Evolutionary conservation across 2,888 invertebrate species (phyloP).

Genomic region (Nomada flava): DNA sequence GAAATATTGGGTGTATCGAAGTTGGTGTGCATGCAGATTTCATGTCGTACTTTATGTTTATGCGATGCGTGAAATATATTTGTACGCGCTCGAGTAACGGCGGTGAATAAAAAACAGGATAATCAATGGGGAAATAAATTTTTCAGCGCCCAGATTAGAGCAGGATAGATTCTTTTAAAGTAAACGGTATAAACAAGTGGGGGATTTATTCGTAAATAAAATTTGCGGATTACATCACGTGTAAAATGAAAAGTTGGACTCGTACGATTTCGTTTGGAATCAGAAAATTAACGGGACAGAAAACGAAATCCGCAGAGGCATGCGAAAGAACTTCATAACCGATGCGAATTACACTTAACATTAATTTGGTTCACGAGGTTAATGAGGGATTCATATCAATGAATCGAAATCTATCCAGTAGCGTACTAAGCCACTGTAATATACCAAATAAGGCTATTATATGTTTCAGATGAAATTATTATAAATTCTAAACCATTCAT

Average conservation of each 20-base stretch:
- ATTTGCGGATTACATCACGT: neutral
- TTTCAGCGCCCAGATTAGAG: too few species aligned
- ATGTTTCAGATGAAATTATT: too few species aligned
- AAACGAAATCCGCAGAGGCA: neutral
- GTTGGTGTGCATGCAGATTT: neutral
- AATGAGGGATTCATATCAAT: neutral
- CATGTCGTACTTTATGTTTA: neutral
- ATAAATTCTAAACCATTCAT: too few species aligned
- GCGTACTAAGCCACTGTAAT: neutral
- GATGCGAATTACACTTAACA: constrained; percentile 6
- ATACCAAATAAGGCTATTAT: too few species aligned
- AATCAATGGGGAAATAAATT: too few species aligned
- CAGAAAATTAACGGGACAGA: neutral
- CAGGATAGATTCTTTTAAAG: neutral
- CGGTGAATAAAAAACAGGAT: too few species aligned
- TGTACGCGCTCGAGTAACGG: too few species aligned
- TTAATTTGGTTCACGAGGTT: constrained; percentile 1
- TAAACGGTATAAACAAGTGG: neutral
- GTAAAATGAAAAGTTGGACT: neutral
- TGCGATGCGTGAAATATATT: neutral
- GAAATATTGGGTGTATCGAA: neutral
- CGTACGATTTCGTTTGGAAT: neutral
- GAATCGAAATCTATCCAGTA: constrained; percentile 8
- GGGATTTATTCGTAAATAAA: neutral
- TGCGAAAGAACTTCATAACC: neutral